These are phyloP conservation scores for Neomicropteryx cornuta DNA, from an alignment of 1,140 invertebrate genomes.

Conservation along the genomic window DNA sequence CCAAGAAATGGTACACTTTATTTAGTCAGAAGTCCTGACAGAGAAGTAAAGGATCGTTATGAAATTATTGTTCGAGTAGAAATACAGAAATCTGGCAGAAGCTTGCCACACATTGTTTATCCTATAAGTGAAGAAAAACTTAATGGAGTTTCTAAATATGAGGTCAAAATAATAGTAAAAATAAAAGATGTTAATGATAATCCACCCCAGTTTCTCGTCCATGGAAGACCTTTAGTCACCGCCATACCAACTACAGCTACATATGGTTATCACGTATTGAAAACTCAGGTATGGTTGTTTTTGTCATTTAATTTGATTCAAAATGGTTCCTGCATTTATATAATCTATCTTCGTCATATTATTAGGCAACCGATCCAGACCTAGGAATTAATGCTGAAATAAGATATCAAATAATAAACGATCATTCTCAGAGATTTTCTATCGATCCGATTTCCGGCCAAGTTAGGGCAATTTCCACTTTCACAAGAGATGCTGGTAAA, in stretches of 20 bases:
- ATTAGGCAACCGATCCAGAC: constrained; percentile 62
- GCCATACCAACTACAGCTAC: constrained; percentile 65
- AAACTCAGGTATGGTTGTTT: constrained; percentile 43
- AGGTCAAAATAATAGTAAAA: constrained; percentile 56
- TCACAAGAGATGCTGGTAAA: constrained; percentile 52
- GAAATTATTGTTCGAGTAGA: constrained; percentile 59
- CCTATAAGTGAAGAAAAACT: constrained; percentile 56
- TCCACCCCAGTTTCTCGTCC: constrained; percentile 57
- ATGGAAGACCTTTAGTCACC: constrained; percentile 61
- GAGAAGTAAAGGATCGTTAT: constrained; percentile 52
- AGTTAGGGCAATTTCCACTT: constrained; percentile 56
- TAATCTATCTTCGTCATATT: constrained; percentile 8
- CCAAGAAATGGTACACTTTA: constrained; percentile 59
- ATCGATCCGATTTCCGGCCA: constrained; percentile 64
- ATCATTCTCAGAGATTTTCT: constrained; percentile 54
- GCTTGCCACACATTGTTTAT: constrained; percentile 59
- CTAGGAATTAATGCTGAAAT: constrained; percentile 65
- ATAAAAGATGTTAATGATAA: constrained; percentile 77
- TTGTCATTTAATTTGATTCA: constrained; percentile 1
- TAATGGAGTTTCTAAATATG: constrained; percentile 47
- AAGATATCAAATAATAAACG: constrained; percentile 66
- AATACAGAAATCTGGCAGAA: constrained; percentile 48
- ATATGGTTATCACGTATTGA: constrained; percentile 69
- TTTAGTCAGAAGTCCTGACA: constrained; percentile 54
- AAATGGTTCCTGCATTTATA: not conserved